phyloP scores from a whole-genome alignment of 2,113 vertebrate species.

The Oncorhynchus nerka region DNA sequence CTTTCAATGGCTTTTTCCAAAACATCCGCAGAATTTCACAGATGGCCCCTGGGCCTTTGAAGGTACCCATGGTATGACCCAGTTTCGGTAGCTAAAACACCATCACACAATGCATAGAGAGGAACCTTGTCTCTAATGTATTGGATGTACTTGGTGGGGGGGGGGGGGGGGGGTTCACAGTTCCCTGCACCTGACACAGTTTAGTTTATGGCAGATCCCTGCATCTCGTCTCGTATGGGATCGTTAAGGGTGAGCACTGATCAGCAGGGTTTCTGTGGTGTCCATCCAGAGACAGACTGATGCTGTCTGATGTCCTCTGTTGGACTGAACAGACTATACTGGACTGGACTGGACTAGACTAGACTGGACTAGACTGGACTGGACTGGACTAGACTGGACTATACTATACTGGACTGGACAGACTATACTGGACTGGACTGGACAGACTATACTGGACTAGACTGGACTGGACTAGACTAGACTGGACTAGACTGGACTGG shows the following conservation, averaged over 20 bases:
- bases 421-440: too few species aligned
- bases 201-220: not conserved
- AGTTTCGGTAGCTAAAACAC: not conserved
- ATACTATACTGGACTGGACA: too few species aligned
- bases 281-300: not conserved
- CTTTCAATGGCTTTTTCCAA: not conserved
- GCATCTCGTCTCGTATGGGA: not conserved
- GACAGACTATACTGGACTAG: too few species aligned
- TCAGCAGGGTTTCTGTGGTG: not conserved
- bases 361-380: too few species aligned
- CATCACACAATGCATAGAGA: not conserved
- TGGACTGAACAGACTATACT: not conserved
- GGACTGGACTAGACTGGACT: too few species aligned
- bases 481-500: too few species aligned
- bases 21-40: not conserved
- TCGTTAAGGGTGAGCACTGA: not conserved
- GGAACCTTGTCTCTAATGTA: not conserved
- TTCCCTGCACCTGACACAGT: not conserved
- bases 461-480: too few species aligned
- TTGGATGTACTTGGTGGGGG: not conserved
- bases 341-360: not conserved
- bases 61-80: slow-evolving; percentile 18
- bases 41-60: slow-evolving; percentile 16
- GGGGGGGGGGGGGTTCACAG: not conserved
- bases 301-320: not conserved